Evolutionary conservation across 2,113 vertebrate species (phyloP).

Genomic region (Polypterus bichir): DNA sequence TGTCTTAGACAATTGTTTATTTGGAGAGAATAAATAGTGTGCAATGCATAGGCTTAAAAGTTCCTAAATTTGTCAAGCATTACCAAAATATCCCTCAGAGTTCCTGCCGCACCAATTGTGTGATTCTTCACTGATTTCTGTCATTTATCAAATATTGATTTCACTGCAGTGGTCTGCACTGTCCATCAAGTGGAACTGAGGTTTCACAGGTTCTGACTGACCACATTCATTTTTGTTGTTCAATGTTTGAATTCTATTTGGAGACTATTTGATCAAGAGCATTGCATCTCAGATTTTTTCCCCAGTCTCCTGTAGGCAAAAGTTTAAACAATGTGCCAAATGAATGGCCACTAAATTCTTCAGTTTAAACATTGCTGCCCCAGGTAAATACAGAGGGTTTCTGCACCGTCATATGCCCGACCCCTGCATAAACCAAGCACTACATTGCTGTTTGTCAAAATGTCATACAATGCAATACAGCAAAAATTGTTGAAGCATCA

Average conservation of each 20-base stretch:
- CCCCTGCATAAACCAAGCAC: not conserved
- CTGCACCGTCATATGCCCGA: constrained; percentile 6
- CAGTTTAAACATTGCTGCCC: constrained; percentile 2
- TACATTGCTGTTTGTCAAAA: constrained; percentile 6
- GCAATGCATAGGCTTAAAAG: not conserved
- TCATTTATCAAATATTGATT: constrained; percentile 5
- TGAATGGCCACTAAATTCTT: constrained; percentile 4
- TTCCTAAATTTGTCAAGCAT: not conserved
- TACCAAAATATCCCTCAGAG: not conserved
- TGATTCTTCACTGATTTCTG: not conserved
- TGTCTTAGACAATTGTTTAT: constrained; percentile 1
- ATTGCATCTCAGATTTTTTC: constrained; percentile 4
- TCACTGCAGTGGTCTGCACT: not conserved
- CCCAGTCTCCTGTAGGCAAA: constrained; percentile 9
- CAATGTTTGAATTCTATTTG: no score
- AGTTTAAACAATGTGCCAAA: constrained; percentile 11
- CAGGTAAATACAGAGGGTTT: constrained; percentile 9
- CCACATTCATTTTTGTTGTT: constrained; percentile 1
- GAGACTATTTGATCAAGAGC: not conserved
- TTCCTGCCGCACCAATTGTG: not conserved
- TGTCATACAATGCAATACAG: constrained; percentile 2
- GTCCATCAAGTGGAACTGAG: constrained; percentile 1
- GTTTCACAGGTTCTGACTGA: constrained; percentile 3
- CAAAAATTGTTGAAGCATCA: not conserved
- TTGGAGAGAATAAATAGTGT: constrained; percentile 2